Evolutionary conservation across 30 jellyfish, hydroid and myxozoan species (phyloP), one percentile per base, ranked within the genome.

Genomic region (Turritopsis rubra): DNA sequence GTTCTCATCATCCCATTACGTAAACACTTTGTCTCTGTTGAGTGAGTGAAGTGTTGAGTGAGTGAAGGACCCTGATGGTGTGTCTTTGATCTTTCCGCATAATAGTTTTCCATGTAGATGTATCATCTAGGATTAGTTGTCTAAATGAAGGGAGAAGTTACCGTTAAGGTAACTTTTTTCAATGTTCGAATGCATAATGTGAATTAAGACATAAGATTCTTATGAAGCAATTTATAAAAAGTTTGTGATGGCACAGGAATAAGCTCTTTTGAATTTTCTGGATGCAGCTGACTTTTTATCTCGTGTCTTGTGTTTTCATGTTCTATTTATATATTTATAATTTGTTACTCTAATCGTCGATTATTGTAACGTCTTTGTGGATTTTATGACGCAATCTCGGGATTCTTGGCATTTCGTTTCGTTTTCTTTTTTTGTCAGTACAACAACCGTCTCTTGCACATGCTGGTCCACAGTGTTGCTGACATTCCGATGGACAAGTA

Each of bases 381-480:
- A 3, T 41, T 41, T 41, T 41, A 41, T 41, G 60, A 41, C 13
- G 60, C 60, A 41, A 13, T 41, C 60, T 41, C 13, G 77, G 77
- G 9, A 27, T 27, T 19, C 77, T 68, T 23, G 87, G 87, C 78
- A 80, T 21, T 26, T 53, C 54, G 87, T 82, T 71, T 25, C 88
- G 79, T 71, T 82, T 82, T 30, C 83, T 52, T 60, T 85, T 85
- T 41, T 85, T 85, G 66, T 92, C 98, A 16, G 88, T 86, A 66
- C 98, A 92, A 71, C 98, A 92, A 1, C 98, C 98, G 71, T 92
- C 98, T 66, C 96, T 75, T 0, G 98, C 98, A 66, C 98, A 92
- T 27, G 98, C 95, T 23, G 98, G 98, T 25, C 98, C 96, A 73
- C 98, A 92, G 60, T 92, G 98, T 52, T 91, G 81, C 75, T 85